Evolutionary conservation across 1,140 invertebrate species (phyloP).

Genomic region (Triops longicaudatus): DNA sequence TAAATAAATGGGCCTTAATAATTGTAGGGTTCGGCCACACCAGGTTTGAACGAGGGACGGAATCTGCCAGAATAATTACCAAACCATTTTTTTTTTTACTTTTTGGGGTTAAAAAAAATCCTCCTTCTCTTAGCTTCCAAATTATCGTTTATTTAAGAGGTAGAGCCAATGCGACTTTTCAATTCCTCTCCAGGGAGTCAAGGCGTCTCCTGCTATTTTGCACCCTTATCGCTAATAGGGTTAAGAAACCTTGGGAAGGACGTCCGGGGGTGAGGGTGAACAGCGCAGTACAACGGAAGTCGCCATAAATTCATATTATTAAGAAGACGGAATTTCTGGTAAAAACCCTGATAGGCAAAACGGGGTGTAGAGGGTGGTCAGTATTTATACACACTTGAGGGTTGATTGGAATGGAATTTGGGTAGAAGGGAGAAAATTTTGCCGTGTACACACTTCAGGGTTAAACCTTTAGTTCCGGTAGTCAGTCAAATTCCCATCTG

Average conservation of each 20-base stretch:
- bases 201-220: conserved; percentile 11
- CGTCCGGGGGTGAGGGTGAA: neutral
- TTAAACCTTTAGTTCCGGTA: conserved; percentile 8
- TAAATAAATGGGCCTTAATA: neutral
- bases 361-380: neutral
- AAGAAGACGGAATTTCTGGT: neutral
- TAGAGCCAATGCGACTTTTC: neutral
- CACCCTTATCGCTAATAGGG: neutral
- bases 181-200: neutral
- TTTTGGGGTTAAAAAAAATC: too few species aligned
- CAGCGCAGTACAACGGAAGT: neutral
- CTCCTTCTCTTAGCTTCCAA: neutral
- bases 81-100: neutral
- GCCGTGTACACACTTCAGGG: conserved; percentile 2
- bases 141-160: neutral
- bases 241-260: neutral
- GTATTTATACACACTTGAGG: neutral
- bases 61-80: neutral
- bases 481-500: conserved; percentile 14
- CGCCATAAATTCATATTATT: conserved; percentile 14
- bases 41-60: neutral
- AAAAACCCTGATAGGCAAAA: neutral
- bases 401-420: neutral
- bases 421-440: neutral
- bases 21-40: neutral